Evolutionary conservation across 2,888 invertebrate species (phyloP), one percentile per base, ranked within the genome.

Genomic region (Lepidonotus clava): DNA sequence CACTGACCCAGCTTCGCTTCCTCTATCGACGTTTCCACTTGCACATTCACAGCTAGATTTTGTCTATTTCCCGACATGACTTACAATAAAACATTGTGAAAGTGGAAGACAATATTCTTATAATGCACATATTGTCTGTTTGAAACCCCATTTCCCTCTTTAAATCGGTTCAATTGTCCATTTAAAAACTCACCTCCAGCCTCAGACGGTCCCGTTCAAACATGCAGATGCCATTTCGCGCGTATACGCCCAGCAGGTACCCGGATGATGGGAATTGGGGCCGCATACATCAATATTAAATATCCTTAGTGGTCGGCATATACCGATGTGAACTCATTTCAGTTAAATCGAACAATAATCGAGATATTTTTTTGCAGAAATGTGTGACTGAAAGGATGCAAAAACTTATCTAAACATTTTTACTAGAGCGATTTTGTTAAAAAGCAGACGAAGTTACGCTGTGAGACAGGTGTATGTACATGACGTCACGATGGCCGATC

Each of bases 261-360:
- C 80, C 80, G 80, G 80, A 80, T 80, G 80, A n/a, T 18, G 8
- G 41, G 24, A 28, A 46, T 11, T 1, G 51, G 46, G 80, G 80
- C 80, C 80, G 11, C 80, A 71, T 71, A 71, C 71, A 71, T 71
- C 71, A 71, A 71, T 71, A 71, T 71, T 71, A 71, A 66, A 66
- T n/a, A n/a, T n/a, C n/a, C n/a, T n/a, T n/a, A n/a, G n/a, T n/a
- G n/a, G n/a, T n/a, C n/a, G n/a, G n/a, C n/a, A n/a, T n/a, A n/a
- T n/a, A n/a, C n/a, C n/a, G n/a, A n/a, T n/a, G n/a, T n/a, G n/a
- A n/a, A n/a, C n/a, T n/a, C n/a, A n/a, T n/a, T n/a, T n/a, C n/a
- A n/a, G n/a, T n/a, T n/a, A n/a, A n/a, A n/a, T n/a, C n/a, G n/a
- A n/a, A n/a, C n/a, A n/a, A n/a, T n/a, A n/a, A n/a, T n/a, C n/a